Evolutionary conservation across 2,113 vertebrate genomes (phyloP).

Genomic region (Prietella phreatophila): DNA sequence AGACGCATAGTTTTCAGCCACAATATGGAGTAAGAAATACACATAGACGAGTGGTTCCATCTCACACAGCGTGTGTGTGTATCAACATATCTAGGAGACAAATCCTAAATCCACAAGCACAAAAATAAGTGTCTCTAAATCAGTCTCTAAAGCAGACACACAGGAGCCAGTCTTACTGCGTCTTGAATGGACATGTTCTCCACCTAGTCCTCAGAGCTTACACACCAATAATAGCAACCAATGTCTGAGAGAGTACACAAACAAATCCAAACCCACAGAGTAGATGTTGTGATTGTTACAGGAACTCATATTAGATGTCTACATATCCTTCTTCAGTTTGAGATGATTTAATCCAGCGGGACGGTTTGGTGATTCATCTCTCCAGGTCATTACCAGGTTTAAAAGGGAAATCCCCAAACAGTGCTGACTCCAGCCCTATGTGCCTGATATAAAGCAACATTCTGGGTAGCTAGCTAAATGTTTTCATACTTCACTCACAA

Average conservation of each 20-base stretch:
- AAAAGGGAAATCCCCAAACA: slow-evolving; percentile 13
- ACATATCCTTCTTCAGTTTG: not conserved
- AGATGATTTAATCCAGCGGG: not conserved
- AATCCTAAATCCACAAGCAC: slow-evolving; percentile 27
- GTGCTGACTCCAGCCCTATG: not conserved
- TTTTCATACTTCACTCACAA: not conserved
- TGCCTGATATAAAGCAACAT: not conserved
- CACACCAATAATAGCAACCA: slow-evolving; percentile 17
- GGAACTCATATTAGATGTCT: not conserved
- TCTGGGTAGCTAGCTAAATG: not conserved
- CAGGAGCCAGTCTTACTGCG: slow-evolving; percentile 43
- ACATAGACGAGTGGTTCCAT: not conserved
- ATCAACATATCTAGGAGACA: slow-evolving; percentile 15
- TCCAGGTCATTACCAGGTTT: slow-evolving; percentile 8
- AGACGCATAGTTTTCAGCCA: slow-evolving; percentile 4
- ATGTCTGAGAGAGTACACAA: not conserved
- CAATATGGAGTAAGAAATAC: not conserved
- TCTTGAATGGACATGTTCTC: slow-evolving; percentile 34
- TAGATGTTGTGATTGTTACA: not conserved
- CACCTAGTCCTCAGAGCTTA: slow-evolving; percentile 15
- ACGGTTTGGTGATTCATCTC: not conserved
- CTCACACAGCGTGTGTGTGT: not conserved
- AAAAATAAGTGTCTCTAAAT: slow-evolving; percentile 5
- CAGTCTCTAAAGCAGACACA: slow-evolving; percentile 42
- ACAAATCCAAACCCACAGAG: slow-evolving; percentile 31